Evolutionary conservation across 2,797 vertebrate genomes (phyloP), one percentile per base, ranked within the genome.

Genomic region (Crypturellus tataupa): DNA sequence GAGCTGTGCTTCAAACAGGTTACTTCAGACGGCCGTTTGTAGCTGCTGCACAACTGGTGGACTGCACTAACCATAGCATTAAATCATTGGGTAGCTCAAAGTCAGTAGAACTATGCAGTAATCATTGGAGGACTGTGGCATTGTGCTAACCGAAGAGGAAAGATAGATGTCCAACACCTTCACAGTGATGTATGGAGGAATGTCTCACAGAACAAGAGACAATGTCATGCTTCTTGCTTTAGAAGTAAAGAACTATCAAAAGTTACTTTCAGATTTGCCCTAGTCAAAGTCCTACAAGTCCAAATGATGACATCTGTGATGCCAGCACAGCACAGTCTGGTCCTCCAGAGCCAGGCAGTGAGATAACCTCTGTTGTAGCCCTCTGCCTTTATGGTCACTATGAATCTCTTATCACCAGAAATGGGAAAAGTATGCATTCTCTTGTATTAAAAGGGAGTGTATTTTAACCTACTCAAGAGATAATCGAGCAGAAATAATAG

Each of bases 271-370:
- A 53, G 24, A 76, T 87, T 79, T 93, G 29, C 31, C 18, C 47
- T 42, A 21, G 16, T 42, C 21, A 33, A n/a, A n/a, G n/a, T n/a
- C n/a, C 63, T 58, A 55, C 7, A 67, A 82, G 24, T 63, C 35
- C 25, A 31, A 85, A 51, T 7, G 17, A 18, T 19, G 83, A 17
- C 23, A 85, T 0, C 9, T n/a, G 24, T n/a, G 23, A 25, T 67
- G 5, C 12, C 31, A 47, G n/a, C n/a, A 46, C n/a, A 56, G 18
- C 29, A 42, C 13, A 21, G 24, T 31, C 0, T 0, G 35, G 46
- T 19, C 4, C 24, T 53, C 35, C 35, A n/a, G 55, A 71, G 27
- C 10, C 29, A 82, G 64, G 31, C 42, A 42, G 27, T 14, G 31
- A 23, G 42, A 65, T 33, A 21, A n/a, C 42, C n/a, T 46, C 31